A percentile compares a stretch with the other conserved stretches of the same genome.
These are phyloP conservation scores for Hiodon alosoides DNA, from an alignment of 2,113 vertebrate genomes.

Conservation along the genomic window DNA sequence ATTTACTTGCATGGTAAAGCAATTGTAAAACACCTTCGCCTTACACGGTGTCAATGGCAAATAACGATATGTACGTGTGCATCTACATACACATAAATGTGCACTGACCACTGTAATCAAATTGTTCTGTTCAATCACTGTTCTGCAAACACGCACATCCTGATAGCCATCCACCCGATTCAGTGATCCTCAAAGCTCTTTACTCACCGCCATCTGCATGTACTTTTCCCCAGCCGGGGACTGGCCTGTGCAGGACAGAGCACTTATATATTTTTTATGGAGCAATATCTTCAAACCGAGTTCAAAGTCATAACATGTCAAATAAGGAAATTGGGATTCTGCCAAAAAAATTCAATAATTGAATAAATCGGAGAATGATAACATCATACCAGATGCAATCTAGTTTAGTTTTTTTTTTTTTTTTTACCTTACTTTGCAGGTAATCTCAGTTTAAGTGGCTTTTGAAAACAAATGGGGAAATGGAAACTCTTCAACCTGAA, in stretches of 20 bases:
- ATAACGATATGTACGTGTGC: too few relatives aligned
- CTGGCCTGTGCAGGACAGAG: neutral
- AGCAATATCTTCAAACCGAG: neutral
- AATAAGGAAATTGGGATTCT: neutral
- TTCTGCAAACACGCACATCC: neutral
- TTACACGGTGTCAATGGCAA: too few relatives aligned
- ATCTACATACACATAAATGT: too few relatives aligned
- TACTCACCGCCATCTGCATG: slow-evolving; percentile 7
- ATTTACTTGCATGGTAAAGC: too few relatives aligned
- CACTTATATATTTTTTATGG: slow-evolving; percentile 1
- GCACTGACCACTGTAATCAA: too few relatives aligned
- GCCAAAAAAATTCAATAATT: slow-evolving; percentile 1
- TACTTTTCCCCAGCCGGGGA: slow-evolving; percentile 1
- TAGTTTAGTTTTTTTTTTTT: neutral
- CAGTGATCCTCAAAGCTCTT: neutral
- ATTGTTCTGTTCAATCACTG: neutral
- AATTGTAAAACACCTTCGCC: too few relatives aligned
- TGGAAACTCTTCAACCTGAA: neutral
- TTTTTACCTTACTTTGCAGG: neutral
- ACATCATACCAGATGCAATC: neutral
- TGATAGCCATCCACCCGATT: neutral
- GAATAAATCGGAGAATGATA: neutral
- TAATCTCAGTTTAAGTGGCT: neutral
- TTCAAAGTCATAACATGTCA: neutral
- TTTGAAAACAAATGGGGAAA: neutral